A percentile compares a stretch with the other conserved stretches of the same genome.
Evolutionary conservation across 2,888 invertebrate species (phyloP).

Genomic region (Perithous albicinctus): DNA sequence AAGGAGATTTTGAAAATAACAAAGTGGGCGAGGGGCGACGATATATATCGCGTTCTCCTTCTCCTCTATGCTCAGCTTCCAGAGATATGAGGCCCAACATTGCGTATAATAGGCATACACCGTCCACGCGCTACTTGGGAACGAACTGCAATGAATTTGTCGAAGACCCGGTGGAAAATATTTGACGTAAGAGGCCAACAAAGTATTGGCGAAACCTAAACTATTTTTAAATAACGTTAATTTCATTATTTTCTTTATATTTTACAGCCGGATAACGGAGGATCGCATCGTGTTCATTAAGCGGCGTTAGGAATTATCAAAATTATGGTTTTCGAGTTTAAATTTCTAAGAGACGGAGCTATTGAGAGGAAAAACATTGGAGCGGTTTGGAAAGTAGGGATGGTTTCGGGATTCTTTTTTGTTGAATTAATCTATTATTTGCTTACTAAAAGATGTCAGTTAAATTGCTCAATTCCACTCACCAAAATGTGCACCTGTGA

Average conservation of each 20-base stretch:
- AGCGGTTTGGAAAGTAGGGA: too few species aligned
- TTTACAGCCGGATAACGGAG: too few species aligned
- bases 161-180: not conserved
- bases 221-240: not conserved
- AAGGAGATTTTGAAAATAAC: constrained; percentile 79
- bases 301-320: too few species aligned
- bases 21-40: constrained; percentile 75
- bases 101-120: not conserved
- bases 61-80: not conserved
- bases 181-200: too few species aligned
- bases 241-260: not conserved
- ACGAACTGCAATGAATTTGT: not conserved
- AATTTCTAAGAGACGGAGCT: too few species aligned
- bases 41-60: constrained; percentile 19
- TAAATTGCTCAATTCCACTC: too few species aligned
- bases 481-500: too few species aligned
- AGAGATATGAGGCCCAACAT: not conserved
- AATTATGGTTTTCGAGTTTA: too few species aligned
- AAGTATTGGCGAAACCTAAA: not conserved
- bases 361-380: too few species aligned
- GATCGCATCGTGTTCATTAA: too few species aligned
- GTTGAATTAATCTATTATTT: not conserved
- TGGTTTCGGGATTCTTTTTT: too few species aligned
- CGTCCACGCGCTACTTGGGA: not conserved
- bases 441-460: too few species aligned